Evolutionary conservation across 1,140 invertebrate species (phyloP), one percentile per base, ranked within the genome.

Genomic region (Zaprionus kolodkinae): DNA sequence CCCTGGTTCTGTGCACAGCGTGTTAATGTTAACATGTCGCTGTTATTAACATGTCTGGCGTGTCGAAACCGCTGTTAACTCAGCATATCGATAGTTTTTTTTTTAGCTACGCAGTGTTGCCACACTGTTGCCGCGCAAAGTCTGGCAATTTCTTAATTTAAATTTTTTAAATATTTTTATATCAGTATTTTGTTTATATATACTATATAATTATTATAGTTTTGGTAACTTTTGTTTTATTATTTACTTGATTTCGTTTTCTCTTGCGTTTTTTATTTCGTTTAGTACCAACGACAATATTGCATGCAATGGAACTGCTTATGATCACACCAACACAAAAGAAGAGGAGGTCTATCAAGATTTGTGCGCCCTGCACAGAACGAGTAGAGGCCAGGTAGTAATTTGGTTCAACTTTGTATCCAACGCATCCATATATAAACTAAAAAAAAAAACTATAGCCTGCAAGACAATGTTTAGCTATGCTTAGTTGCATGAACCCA

Each of bases 341-440:
- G 92, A 93, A 71, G 93, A 93, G 75, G 92, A 93, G 73, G 92
- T 93, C 60, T 93, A 93, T 75, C 92, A 93, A 87, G 92, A 93
- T 73, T 81, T 93, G 73, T 93, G 92, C 82, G 91, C 91, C 52
- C 78, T 93, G 79, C 92, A 93, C 78, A 92, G 87, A 78, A 80
- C 87, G 48, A 92, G 90, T 89, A 86, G 83, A 91, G 85, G 74
- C 76, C 92, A 93, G 92, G 92, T 93, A 93, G 87, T 88, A 79
- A 63, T 48, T 61, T 72, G 66, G 52, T 71, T 71, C 35, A 54
- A 65, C 15, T 52, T 33, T 73, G 40, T 78, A 57, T 45, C 21
- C 21, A 21, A 21, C 52, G 21, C 77, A 33, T 66, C 10, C 77
- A 30, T 6, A 30, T 5, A 30, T 4, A 33, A 43, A 43, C n/a